Evolutionary conservation across 35 echinoderm and acorn worm species (phyloP).

Genomic region (Diadema setosum): DNA sequence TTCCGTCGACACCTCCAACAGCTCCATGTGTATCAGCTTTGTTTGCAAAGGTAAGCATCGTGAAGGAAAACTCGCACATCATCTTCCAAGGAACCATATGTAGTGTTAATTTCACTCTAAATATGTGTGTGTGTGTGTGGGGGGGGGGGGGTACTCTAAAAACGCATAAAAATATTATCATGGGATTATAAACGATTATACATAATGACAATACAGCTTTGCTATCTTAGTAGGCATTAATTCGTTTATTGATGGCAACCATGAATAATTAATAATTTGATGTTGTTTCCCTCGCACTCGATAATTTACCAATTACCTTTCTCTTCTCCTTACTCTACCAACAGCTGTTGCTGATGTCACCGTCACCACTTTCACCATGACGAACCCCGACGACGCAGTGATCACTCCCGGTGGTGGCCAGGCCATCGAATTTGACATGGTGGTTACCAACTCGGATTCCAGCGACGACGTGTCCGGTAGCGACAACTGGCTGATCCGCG

Average conservation of each 20-base stretch:
- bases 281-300: background rate
- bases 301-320: background rate
- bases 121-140: no score
- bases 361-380: slow-evolving; percentile 25
- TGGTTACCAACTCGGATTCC: background rate
- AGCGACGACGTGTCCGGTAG: slow-evolving; percentile 37
- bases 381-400: slow-evolving; percentile 31
- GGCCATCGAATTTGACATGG: slow-evolving; percentile 20
- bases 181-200: background rate
- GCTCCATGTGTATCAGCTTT: background rate
- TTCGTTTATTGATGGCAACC: background rate
- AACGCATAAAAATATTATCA: background rate
- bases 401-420: slow-evolving; percentile 48
- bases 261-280: background rate
- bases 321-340: background rate
- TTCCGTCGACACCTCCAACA: slow-evolving; percentile 21
- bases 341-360: slow-evolving; percentile 22
- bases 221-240: background rate
- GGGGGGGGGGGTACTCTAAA: no score
- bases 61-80: no score
- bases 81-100: no score
- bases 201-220: background rate
- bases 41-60: slow-evolving; percentile 28
- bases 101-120: no score
- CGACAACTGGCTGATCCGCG: slow-evolving; percentile 32